phyloP scores from a whole-genome alignment of 2,113 vertebrate genomes.

The Myocastor coypus region DNA sequence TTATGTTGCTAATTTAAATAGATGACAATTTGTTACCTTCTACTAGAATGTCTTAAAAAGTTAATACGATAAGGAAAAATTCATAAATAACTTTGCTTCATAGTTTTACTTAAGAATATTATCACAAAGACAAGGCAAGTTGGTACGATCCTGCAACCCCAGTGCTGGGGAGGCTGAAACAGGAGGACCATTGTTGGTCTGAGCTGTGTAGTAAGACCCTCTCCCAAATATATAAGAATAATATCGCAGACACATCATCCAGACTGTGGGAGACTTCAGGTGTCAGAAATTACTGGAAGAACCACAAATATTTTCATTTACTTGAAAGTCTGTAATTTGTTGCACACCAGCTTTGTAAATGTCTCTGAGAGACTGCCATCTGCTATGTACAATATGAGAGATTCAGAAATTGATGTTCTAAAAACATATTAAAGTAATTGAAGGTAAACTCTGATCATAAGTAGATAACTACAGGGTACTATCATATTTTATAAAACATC shows the following conservation, averaged over 20 bases:
- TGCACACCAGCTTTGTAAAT: neutral
- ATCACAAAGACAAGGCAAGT: too few species aligned
- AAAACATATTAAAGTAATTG: neutral
- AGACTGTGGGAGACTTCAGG: neutral
- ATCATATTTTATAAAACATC: constrained; percentile 1
- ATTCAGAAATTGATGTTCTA: neutral
- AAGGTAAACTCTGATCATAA: constrained; percentile 24
- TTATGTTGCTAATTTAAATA: neutral
- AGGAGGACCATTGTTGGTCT: too few species aligned
- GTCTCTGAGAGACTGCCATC: neutral
- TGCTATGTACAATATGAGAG: neutral
- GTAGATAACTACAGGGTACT: neutral
- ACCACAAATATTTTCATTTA: neutral
- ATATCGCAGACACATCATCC: neutral
- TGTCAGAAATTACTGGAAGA: neutral
- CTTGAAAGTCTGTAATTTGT: neutral
- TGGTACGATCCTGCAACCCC: too few species aligned
- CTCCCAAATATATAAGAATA: too few species aligned
- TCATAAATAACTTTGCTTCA: neutral
- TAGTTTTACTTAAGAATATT: neutral
- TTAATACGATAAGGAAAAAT: neutral
- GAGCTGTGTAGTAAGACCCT: too few species aligned
- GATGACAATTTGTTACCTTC: neutral
- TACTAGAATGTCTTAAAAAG: neutral
- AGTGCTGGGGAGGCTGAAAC: too few species aligned